Conservation (phyloP, 35 echinoderm and acorn worm genomes). For the Apostichopus californicus region DNA sequence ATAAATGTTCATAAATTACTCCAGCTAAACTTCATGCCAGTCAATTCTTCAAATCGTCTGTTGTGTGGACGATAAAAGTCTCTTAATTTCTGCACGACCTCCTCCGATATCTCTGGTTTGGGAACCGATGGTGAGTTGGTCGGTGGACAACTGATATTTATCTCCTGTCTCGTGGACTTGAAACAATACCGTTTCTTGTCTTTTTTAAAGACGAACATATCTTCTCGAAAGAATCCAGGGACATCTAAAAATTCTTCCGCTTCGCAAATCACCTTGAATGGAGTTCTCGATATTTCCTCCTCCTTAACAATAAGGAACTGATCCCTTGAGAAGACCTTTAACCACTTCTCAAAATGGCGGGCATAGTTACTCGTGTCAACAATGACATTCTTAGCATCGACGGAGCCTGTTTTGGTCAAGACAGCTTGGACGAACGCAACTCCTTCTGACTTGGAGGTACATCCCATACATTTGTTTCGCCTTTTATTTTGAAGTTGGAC, state of each 20-base stretch:
- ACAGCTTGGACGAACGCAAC: conserved; percentile 50
- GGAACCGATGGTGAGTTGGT: conserved; percentile 36
- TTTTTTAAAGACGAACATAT: conserved; percentile 74
- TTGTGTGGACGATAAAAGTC: conserved; percentile 81
- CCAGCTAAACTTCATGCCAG: conserved; percentile 68
- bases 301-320: conserved; percentile 67
- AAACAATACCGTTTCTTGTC: background rate
- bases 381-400: conserved; percentile 75
- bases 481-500: background rate
- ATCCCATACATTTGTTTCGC: background rate
- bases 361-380: conserved; percentile 71
- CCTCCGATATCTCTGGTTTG: conserved; percentile 62
- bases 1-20: background rate
- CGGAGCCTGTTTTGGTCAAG: conserved; percentile 52
- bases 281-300: conserved; percentile 58
- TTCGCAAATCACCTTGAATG: conserved; percentile 56
- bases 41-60: conserved; percentile 71
- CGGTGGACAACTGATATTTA: background rate
- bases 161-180: conserved; percentile 24
- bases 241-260: conserved; percentile 75
- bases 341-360: conserved; percentile 80
- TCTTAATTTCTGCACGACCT: conserved; percentile 59
- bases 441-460: conserved; percentile 49
- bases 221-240: conserved; percentile 54
- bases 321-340: conserved; percentile 72